Base-by-base conservation (phyloP, 2,113 vertebrate species). In the Cacatua alba region DNA sequence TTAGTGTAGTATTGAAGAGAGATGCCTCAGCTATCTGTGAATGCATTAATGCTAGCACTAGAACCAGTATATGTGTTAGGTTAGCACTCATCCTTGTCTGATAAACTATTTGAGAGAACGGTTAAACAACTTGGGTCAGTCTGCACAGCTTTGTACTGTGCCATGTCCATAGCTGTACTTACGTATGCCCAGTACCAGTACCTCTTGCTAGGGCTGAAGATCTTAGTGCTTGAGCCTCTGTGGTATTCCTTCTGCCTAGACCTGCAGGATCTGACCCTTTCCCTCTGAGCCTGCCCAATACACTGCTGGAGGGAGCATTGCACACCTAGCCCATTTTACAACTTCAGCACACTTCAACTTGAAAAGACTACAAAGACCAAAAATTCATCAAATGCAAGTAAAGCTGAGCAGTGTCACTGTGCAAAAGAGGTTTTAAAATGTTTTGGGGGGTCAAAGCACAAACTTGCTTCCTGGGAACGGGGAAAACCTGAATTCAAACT, bases 171-270 rank as follows among this genome's bases (percentile, higher is more conserved):
- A 57, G 55, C 26, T 64, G 15, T n/a, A 69, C 31, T 53, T 51
- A n/a, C 2, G 1, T 15, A 23, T 26, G 8, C 5, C 28, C 4
- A 3, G 15, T 25, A n/a, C 17, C 25, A 8, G 26, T 18, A 7
- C 26, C 4, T 25, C 13, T 51, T 76, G 35, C 31, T 55, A 29
- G 28, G 26, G 33, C 28, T 76, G 49, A 70, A 31, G 29, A 31
- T 59, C 24, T 57, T 31, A 17, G 13, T 37, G 10, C 7, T 6
- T n/a, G 24, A 89, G 7, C 55, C 33, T 20, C 37, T 82, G 29
- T 39, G 62, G 44, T 44, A 51, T 60, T 28, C 25, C 31, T 59
- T 60, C 37, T 86, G 65, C 39, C 21, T 62, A 67, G 13, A 4
- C 63, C 35, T 55, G 13, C 7, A 52, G 49, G 23, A 4, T 93